Percentiles rank a stretch among this genome's conserved stretches.
These are phyloP conservation scores for Ameiurus melas DNA, from an alignment of 2,113 vertebrate genomes.

Conservation along the genomic window DNA sequence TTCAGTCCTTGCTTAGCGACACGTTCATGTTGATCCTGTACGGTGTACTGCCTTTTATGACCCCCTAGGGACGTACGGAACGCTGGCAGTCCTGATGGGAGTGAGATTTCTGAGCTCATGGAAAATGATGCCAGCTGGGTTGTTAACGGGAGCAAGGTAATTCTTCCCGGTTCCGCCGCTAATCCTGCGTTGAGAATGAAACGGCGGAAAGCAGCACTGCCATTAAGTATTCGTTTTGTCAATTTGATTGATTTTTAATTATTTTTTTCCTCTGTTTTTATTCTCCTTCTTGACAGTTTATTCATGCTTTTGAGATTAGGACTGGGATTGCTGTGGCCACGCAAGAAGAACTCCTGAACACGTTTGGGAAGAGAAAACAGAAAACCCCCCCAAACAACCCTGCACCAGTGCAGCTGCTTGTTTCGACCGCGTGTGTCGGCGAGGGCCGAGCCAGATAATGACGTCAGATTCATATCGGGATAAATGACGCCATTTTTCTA, in stretches of 20 bases:
- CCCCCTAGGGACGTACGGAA: conserved; percentile 79
- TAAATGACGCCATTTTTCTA: not conserved
- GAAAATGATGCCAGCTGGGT: conserved; percentile 91
- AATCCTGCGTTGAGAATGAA: not conserved
- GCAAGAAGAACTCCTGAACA: conserved; percentile 2
- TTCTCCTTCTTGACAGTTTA: conserved; percentile 35
- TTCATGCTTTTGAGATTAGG: conserved; percentile 42
- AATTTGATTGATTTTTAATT: not conserved
- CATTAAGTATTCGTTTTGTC: not conserved
- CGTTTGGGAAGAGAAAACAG: too few relatives aligned
- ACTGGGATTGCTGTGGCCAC: not conserved
- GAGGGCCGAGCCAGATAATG: not conserved
- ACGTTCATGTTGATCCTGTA: not conserved
- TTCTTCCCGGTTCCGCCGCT: not conserved
- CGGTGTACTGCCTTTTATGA: not conserved
- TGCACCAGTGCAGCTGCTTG: not conserved
- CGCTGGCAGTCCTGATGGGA: conserved; percentile 84
- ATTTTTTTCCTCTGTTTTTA: conserved; percentile 26
- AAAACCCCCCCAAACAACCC: too few relatives aligned
- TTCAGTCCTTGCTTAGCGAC: not conserved
- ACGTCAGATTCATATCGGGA: not conserved
- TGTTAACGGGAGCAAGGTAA: conserved; percentile 86
- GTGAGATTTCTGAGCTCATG: conserved; percentile 84
- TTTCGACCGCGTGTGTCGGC: not conserved
- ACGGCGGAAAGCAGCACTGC: not conserved